Evolutionary conservation across 1,140 invertebrate species (phyloP).

Genomic region (Octopus sinensis): DNA sequence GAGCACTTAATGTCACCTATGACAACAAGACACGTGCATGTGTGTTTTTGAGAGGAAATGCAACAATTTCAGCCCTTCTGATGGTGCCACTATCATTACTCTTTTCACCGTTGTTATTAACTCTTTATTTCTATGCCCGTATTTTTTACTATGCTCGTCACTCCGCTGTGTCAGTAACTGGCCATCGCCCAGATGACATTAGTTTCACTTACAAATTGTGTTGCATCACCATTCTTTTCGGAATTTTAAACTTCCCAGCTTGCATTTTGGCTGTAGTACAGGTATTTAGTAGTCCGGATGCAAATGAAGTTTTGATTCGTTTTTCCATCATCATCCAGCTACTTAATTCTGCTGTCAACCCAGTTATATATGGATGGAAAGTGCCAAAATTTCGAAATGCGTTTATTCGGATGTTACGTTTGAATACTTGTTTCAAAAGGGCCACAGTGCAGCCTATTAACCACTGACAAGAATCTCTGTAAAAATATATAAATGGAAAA

Average conservation of each 20-base stretch:
- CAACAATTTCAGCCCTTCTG: slow-evolving; percentile 13
- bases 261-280: slow-evolving; percentile 8
- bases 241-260: slow-evolving; percentile 5
- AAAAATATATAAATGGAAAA: too few relatives aligned
- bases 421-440: neutral
- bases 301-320: slow-evolving; percentile 11
- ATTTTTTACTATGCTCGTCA: neutral
- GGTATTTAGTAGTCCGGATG: slow-evolving; percentile 1
- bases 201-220: slow-evolving; percentile 12
- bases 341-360: slow-evolving; percentile 11
- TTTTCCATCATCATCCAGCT: slow-evolving; percentile 13
- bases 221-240: slow-evolving; percentile 7
- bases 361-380: slow-evolving; percentile 11
- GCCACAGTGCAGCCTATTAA: neutral
- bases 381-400: slow-evolving; percentile 9
- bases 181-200: slow-evolving; percentile 11
- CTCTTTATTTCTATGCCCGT: slow-evolving; percentile 7
- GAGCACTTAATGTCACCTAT: slow-evolving; percentile 7
- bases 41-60: slow-evolving; percentile 6
- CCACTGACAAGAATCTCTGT: neutral
- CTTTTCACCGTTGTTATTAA: neutral
- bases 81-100: neutral
- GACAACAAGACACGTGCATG: slow-evolving; percentile 7
- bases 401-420: neutral
- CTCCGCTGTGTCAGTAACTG: slow-evolving; percentile 4